Evolutionary conservation across 2,113 vertebrate genomes (phyloP), one percentile per base, ranked within the genome.

Genomic region (Daphoenositta chrysoptera): DNA sequence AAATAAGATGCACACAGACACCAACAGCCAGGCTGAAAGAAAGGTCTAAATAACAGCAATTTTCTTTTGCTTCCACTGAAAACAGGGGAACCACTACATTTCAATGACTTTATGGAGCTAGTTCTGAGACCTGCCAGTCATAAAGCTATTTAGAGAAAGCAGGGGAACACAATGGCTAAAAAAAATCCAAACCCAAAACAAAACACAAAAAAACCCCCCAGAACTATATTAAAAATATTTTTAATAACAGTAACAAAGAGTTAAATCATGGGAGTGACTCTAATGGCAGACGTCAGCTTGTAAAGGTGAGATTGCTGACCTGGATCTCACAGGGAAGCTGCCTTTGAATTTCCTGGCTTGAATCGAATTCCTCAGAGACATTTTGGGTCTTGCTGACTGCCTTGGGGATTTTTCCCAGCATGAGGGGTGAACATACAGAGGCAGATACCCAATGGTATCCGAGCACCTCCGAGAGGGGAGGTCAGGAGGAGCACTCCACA

Each of bases 201-300:
- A 64, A 81, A 15, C 42, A 58, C n/a, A 7, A 35, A 28, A 85
- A 84, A 44, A 57, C 10, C 2, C 1, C 3, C 15, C 3, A 15
- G 33, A 88, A 56, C 30, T 10, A 20, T 39, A 40, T 58, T 27
- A 3, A 31, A n/a, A 60, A 57, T 7, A 4, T 50, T 56, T 56
- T 66, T 21, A 70, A 18, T 72, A 73, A 7, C 7, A 75, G 42
- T 47, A 89, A 39, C 11, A 14, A 85, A 70, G 75, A 40, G 35
- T 93, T 90, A 83, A 80, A 30, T 63, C 27, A 54, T 16, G 33
- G 45, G 63, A 75, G 72, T 63, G 72, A 65, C 72, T 94, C 8
- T 40, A 81, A 56, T 24, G 50, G 58, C 50, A 77, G 21, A 87
- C 35, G n/a, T 31, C 71, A 81, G n/a, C 45, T 80, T 42, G 58